These are phyloP conservation scores for Melanotaenia trifasciata DNA, from an alignment of 2,797 vertebrate species.

Conservation along the genomic window DNA sequence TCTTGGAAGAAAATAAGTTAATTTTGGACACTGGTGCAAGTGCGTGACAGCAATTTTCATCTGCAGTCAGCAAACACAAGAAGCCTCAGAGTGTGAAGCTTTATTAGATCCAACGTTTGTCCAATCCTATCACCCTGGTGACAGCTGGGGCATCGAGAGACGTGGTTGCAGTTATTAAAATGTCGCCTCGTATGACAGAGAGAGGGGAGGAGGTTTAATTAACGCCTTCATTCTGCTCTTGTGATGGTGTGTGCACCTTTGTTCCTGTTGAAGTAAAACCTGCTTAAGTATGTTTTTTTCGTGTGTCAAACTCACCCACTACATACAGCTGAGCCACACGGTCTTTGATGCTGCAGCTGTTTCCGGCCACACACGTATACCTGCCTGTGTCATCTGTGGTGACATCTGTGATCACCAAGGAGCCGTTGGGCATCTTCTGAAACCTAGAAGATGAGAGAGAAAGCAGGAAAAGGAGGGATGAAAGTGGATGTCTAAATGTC, in stretches of 20 bases:
- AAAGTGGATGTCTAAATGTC: background rate
- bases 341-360: slow-evolving; percentile 95
- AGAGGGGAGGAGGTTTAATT: slow-evolving; percentile 59
- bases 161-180: slow-evolving; percentile 63
- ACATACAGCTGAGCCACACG: slow-evolving; percentile 90
- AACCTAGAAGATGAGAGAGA: slow-evolving; percentile 79
- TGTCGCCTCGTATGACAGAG: slow-evolving; percentile 54
- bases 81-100: slow-evolving; percentile 32
- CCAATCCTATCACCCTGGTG: slow-evolving; percentile 46
- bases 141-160: slow-evolving; percentile 53
- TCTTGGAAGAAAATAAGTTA: slow-evolving; percentile 31
- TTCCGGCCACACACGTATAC: slow-evolving; percentile 96
- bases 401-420: slow-evolving; percentile 91
- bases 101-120: slow-evolving; percentile 64
- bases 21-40: slow-evolving; percentile 17
- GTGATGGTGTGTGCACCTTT: slow-evolving; percentile 29
- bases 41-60: slow-evolving; percentile 49
- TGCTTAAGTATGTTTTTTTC: slow-evolving; percentile 1
- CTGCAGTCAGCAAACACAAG: slow-evolving; percentile 36
- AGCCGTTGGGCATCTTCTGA: slow-evolving; percentile 94
- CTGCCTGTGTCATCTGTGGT: slow-evolving; percentile 91
- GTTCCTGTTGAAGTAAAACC: slow-evolving; percentile 24
- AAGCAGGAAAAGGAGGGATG: background rate
- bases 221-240: slow-evolving; percentile 48
- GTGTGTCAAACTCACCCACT: slow-evolving; percentile 86